These are phyloP conservation scores for Mus spicilegus DNA, from an alignment of 2,113 vertebrate species.

Conservation along the genomic window DNA sequence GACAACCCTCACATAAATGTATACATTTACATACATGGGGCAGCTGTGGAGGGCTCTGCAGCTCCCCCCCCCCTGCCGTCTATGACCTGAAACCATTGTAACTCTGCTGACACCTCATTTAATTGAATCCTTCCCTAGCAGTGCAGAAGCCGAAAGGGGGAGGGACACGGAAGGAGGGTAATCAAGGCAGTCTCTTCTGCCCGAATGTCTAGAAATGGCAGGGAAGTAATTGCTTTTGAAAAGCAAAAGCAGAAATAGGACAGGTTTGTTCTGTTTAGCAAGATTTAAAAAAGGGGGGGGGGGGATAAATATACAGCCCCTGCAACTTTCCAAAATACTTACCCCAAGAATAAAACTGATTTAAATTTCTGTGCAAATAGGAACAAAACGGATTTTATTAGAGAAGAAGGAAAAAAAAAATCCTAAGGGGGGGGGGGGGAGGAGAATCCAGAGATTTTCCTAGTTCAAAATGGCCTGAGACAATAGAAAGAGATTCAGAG, in stretches of 20 bases:
- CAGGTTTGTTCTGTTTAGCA: conserved; percentile 93
- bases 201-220: conserved; percentile 94
- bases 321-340: conserved; percentile 84
- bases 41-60: conserved; percentile 79
- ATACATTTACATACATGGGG: conserved; percentile 88
- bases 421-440: background rate
- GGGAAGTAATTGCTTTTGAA: conserved; percentile 96
- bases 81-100: conserved; percentile 91
- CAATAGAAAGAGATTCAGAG: conserved; percentile 72
- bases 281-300: conserved; percentile 82
- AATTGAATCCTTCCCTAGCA: conserved; percentile 94
- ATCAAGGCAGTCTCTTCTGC: conserved; percentile 91
- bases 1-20: conserved; percentile 90
- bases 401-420: background rate
- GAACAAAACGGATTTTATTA: conserved; percentile 45
- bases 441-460: conserved; percentile 45
- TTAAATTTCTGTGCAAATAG: conserved; percentile 30
- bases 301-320: conserved; percentile 82
- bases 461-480: conserved; percentile 73
- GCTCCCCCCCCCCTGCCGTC: conserved; percentile 85
- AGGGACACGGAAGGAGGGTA: conserved; percentile 90
- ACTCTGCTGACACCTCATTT: conserved; percentile 95
- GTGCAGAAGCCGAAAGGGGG: conserved; percentile 88
- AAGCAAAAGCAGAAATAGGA: conserved; percentile 90
- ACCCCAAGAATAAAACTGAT: conserved; percentile 63